A percentile compares a stretch with the other conserved stretches of the same genome.
These are phyloP conservation scores for Hirtodrosophila trivittata DNA, from an alignment of 2,888 invertebrate genomes.

Conservation along the genomic window DNA sequence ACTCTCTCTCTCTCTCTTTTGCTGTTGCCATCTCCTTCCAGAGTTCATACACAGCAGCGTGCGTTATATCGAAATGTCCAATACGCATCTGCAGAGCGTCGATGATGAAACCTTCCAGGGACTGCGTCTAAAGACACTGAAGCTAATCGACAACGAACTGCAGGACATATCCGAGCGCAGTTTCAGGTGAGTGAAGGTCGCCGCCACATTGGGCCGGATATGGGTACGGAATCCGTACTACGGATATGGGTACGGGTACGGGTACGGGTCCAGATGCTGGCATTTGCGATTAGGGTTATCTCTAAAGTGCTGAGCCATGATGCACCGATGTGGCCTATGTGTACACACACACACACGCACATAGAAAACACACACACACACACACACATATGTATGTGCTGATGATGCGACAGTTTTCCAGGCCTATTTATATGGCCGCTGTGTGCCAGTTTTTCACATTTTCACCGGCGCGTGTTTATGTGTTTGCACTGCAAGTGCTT, in stretches of 20 bases:
- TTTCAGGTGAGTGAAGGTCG: conserved; percentile 87
- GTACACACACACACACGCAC: conserved; percentile 19
- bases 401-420: conserved; percentile 66
- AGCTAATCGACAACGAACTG: conserved; percentile 92
- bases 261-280: not conserved
- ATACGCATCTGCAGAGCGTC: conserved; percentile 91
- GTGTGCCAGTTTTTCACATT: conserved; percentile 28
- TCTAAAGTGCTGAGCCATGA: conserved; percentile 59
- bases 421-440: conserved; percentile 46
- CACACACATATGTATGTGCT: conserved; percentile 33
- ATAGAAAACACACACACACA: not conserved
- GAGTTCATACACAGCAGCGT: conserved; percentile 92
- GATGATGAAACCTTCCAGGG: conserved; percentile 92
- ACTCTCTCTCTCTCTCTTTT: conserved; percentile 10
- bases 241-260: not conserved
- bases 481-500: conserved; percentile 47
- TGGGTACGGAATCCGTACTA: not conserved
- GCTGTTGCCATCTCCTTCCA: conserved; percentile 84
- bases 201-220: conserved; percentile 4
- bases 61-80: conserved; percentile 92
- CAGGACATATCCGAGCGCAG: conserved; percentile 91
- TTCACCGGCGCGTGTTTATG: conserved; percentile 24
- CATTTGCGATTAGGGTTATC: conserved; percentile 33
- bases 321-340: conserved; percentile 27
- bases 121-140: conserved; percentile 90